Percentiles rank a stretch among this genome's conserved stretches.
Conservation (phyloP, 2,797 vertebrate species). For the Oreonectes daqikongensis region DNA sequence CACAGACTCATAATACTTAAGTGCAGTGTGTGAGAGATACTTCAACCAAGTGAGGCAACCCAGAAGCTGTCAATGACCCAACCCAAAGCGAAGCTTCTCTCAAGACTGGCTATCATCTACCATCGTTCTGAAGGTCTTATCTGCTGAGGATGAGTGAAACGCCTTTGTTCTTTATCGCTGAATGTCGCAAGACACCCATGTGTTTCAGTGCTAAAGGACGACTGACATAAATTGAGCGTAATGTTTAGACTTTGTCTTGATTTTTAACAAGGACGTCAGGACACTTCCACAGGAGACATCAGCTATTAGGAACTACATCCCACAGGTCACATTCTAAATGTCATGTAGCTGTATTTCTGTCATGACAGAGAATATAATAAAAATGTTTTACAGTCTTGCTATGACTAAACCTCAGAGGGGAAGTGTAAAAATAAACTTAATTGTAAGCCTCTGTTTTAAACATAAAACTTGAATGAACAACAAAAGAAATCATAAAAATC, state of each 20-base stretch:
- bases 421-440: conserved; percentile 8
- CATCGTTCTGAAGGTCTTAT: neutral
- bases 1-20: conserved; percentile 22
- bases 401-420: neutral
- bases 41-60: conserved; percentile 47
- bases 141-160: conserved; percentile 11
- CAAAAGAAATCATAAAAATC: too few relatives aligned
- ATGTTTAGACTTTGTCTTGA: conserved; percentile 24
- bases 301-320: conserved; percentile 40
- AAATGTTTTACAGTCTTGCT: conserved; percentile 1
- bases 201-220: neutral
- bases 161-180: conserved; percentile 28
- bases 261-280: too few relatives aligned
- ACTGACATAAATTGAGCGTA: neutral
- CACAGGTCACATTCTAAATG: conserved; percentile 30
- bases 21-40: conserved; percentile 23
- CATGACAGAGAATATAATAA: conserved; percentile 7
- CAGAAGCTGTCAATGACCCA: conserved; percentile 34
- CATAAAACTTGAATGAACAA: too few relatives aligned
- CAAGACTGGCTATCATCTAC: conserved; percentile 10
- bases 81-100: conserved; percentile 20
- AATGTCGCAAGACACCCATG: neutral
- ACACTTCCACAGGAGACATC: conserved; percentile 37
- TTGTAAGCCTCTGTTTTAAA: neutral
- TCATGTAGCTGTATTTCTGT: neutral